Base-by-base conservation (phyloP, 2,113 vertebrate genomes). In the Holacanthus passer region DNA sequence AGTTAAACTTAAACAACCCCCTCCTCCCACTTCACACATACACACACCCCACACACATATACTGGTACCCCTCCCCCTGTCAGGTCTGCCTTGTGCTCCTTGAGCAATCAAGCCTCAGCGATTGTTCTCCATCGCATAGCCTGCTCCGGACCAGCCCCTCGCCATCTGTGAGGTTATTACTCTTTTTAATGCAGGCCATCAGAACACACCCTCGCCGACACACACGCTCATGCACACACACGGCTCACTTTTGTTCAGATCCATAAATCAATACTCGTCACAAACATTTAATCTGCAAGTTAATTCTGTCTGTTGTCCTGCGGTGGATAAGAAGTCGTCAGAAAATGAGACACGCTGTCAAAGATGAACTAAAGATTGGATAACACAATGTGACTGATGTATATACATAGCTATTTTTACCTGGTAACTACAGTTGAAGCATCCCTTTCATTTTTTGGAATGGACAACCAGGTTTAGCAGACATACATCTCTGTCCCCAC, bases 101-200 rank as follows among this genome's bases (percentile, higher is more conserved):
- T 93, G 93, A 95, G 94, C 93, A 94, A 95, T 95, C 93, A 94
- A 93, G 91, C 90, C 81, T 88, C 89, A 89, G 88, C 82, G 82
- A 95, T 95, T 94, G 93, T 94, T 93, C 94, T 83, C 92, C 93
- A 87, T 92, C 92, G 88, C 89, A 92, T 91, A 79, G 89, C 67
- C 87, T 86, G 89, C 80, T 87, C 89, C 39, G 79, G 92, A 90
- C 92, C 85, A 29, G 89, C 94, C 91, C 93, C 93, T 92, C 78
- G 45, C 94, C 94, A 95, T 95, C 94, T 95, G 95, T 92, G 91
- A 82, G 91, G 93, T 95, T 94, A 94, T 93, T 94, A 87, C 85
- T 88, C 87, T 87, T 83, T 90, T 92, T 91, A 89, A 92, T 91
- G 83, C 83, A 84, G 88, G 90, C 87, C 90, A 91, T 87, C 88